phyloP scores from a whole-genome alignment of 2,888 invertebrate genomes.

The Dasysyrphus tricinctus region DNA sequence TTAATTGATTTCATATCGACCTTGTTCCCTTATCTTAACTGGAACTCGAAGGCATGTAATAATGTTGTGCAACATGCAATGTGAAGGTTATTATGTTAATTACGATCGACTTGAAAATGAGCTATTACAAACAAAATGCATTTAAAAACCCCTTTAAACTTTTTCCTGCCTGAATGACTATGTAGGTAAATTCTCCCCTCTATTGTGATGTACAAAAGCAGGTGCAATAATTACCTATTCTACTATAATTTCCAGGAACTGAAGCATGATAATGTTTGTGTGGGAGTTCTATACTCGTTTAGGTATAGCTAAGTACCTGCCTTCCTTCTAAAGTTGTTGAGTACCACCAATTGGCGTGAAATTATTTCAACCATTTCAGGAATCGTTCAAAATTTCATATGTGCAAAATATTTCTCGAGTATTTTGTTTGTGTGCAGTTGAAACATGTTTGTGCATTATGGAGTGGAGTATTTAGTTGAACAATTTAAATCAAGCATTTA shows the following conservation, averaged over 20 bases:
- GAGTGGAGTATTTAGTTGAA: constrained; percentile 15
- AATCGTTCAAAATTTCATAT: constrained; percentile 11
- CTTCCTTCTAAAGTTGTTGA: neutral
- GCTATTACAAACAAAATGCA: neutral
- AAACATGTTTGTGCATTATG: neutral
- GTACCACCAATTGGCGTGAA: constrained; percentile 26
- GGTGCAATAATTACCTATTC: constrained; percentile 7
- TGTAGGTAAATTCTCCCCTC: neutral
- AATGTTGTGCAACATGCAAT: neutral
- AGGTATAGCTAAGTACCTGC: too few species aligned
- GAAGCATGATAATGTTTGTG: neutral
- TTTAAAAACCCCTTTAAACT: neutral
- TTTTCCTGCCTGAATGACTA: neutral
- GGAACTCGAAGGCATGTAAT: too few species aligned
- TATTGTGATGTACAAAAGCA: too few species aligned
- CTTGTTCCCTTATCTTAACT: too few species aligned
- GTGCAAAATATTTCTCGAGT: constrained; percentile 11
- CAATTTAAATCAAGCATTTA: constrained; percentile 18
- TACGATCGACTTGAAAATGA: neutral
- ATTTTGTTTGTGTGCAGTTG: neutral
- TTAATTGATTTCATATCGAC: too few species aligned
- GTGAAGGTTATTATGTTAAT: neutral
- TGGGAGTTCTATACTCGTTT: neutral
- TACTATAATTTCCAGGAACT: neutral
- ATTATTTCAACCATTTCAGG: constrained; percentile 15